Conservation (phyloP, 2,888 invertebrate genomes). For the Tenthredo notha region DNA sequence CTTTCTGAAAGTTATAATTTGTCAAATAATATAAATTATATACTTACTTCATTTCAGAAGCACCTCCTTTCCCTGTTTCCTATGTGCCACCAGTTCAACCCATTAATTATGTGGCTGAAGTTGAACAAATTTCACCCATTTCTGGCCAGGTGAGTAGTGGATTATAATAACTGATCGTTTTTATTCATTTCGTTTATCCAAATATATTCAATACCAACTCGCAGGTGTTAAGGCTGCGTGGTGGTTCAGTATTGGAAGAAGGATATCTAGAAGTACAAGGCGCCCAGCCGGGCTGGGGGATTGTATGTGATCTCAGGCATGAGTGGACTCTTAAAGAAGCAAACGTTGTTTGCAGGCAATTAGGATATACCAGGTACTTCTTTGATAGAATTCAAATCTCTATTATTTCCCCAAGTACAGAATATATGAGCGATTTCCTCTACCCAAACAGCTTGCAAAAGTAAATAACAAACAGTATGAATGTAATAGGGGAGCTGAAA, state of each 20-base stretch:
- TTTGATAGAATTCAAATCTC: not conserved
- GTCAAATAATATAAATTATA: not conserved
- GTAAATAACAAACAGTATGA: not conserved
- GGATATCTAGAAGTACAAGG: slow-evolving; percentile 79
- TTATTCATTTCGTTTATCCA: not conserved
- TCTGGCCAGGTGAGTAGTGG: slow-evolving; percentile 71
- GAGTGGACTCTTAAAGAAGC: slow-evolving; percentile 80
- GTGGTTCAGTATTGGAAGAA: slow-evolving; percentile 76
- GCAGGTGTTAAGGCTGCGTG: slow-evolving; percentile 77
- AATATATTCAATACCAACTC: not conserved
- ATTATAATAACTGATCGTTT: slow-evolving; percentile 32
- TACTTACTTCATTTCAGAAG: slow-evolving; percentile 63
- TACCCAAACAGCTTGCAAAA: not conserved
- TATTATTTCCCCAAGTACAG: not conserved
- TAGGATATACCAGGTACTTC: slow-evolving; percentile 78
- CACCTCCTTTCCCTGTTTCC: slow-evolving; percentile 71
- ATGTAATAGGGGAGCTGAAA: slow-evolving; percentile 77
- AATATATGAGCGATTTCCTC: not conserved
- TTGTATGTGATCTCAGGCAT: slow-evolving; percentile 78
- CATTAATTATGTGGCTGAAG: slow-evolving; percentile 60
- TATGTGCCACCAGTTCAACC: slow-evolving; percentile 69
- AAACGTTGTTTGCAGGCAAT: slow-evolving; percentile 79
- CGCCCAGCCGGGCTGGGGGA: slow-evolving; percentile 78
- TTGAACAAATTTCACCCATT: slow-evolving; percentile 64
- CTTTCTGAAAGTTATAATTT: not conserved